Evolutionary conservation across 2,888 invertebrate genomes (phyloP).

Genomic region (Plusia festucae): DNA sequence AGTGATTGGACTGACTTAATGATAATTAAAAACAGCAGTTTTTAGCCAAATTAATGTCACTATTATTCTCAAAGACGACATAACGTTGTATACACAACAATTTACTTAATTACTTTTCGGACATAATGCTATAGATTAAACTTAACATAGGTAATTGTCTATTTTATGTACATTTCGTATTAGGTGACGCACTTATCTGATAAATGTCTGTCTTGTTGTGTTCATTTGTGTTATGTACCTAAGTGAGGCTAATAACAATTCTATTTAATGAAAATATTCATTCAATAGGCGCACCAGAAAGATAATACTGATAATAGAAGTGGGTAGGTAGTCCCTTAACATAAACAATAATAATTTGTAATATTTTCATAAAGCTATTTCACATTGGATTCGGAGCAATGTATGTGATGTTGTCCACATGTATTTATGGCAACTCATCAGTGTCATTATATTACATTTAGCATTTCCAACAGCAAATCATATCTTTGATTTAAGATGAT

Average conservation of each 20-base stretch:
- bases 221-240: slow-evolving; percentile 36
- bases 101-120: slow-evolving; percentile 11
- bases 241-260: slow-evolving; percentile 4
- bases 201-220: slow-evolving; percentile 19
- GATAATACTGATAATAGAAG: too few species aligned
- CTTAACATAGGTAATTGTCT: slow-evolving; percentile 43
- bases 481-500: too few species aligned
- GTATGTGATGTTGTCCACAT: too few species aligned
- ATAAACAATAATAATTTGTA: too few species aligned
- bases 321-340: too few species aligned
- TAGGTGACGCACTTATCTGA: slow-evolving; percentile 47
- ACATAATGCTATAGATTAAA: slow-evolving; percentile 33
- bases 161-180: slow-evolving; percentile 50
- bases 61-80: slow-evolving; percentile 5
- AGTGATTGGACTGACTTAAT: slow-evolving; percentile 13
- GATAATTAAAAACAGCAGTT: neutral
- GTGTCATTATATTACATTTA: too few species aligned
- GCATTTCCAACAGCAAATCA: too few species aligned
- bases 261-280: slow-evolving; percentile 21
- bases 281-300: too few species aligned
- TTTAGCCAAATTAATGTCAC: neutral
- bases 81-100: neutral
- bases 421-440: too few species aligned
- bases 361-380: too few species aligned
- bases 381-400: too few species aligned